Evolutionary conservation across 1,140 invertebrate species (phyloP).

Genomic region (Mylabris phalerata): DNA sequence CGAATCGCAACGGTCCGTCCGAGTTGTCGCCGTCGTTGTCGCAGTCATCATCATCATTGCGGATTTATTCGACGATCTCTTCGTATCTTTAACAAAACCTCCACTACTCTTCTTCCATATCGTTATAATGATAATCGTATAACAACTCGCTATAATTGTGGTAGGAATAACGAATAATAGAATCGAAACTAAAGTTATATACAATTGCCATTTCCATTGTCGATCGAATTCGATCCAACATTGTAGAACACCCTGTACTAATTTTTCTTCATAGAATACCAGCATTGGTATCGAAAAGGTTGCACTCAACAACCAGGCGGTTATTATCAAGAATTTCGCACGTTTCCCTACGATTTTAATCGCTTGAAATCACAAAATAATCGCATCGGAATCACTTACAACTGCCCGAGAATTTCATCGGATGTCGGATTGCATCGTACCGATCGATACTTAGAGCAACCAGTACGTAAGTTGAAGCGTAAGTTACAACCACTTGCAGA

Average conservation of each 20-base stretch:
- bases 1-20: constrained; percentile 25
- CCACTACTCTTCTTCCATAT: constrained; percentile 77
- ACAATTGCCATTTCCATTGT: constrained; percentile 76
- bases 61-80: not conserved
- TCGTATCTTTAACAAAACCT: constrained; percentile 40
- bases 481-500: constrained; percentile 72
- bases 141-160: constrained; percentile 83
- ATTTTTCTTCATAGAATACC: constrained; percentile 72
- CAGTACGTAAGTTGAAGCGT: constrained; percentile 90
- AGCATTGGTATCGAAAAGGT: constrained; percentile 80
- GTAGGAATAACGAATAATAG: constrained; percentile 83
- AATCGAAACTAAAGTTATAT: constrained; percentile 77
- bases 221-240: constrained; percentile 82
- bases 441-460: constrained; percentile 93
- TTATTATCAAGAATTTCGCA: constrained; percentile 66
- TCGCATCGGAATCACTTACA: constrained; percentile 60
- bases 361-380: not conserved
- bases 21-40: constrained; percentile 11
- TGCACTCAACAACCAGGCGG: constrained; percentile 76
- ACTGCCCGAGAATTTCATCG: constrained; percentile 90
- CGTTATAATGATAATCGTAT: constrained; percentile 84
- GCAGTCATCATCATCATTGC: no score
- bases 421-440: constrained; percentile 90
- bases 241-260: constrained; percentile 70
- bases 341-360: constrained; percentile 60